Percentiles rank a stretch among this genome's conserved stretches.
phyloP scores from a whole-genome alignment of 2,797 vertebrate genomes.

The Propithecus deckenii region DNA sequence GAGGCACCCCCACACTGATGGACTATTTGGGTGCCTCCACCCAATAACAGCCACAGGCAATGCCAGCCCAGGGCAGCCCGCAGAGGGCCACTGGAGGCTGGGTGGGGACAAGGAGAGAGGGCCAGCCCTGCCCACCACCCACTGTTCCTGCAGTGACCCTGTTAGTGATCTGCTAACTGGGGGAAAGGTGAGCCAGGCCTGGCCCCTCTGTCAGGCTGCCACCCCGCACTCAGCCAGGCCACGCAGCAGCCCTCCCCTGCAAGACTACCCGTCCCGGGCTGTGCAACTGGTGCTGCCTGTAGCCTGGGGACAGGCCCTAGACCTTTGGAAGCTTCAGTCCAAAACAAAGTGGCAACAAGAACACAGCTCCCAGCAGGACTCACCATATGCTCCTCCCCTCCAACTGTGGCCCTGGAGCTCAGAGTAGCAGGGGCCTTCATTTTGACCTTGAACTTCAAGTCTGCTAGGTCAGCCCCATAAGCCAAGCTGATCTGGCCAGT shows the following conservation, averaged over 20 bases:
- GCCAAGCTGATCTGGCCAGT: not conserved
- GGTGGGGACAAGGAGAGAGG: accelerated
- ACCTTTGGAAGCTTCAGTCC: not conserved
- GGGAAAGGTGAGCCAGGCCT: not conserved
- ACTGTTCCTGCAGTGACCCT: accelerated
- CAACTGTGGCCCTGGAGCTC: accelerated
- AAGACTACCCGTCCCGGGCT: not conserved
- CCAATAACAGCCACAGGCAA: not conserved
- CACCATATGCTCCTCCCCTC: accelerated
- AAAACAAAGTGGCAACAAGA: no score
- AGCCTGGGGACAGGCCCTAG: not conserved
- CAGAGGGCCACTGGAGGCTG: not conserved
- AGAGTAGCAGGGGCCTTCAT: accelerated
- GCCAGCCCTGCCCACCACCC: not conserved
- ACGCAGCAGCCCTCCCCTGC: not conserved
- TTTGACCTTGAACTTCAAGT: not conserved
- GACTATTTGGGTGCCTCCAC: no score
- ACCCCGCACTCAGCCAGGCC: accelerated
- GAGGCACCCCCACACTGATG: no score
- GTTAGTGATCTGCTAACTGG: not conserved
- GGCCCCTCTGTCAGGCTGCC: not conserved
- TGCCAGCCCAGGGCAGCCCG: not conserved
- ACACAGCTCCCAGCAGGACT: not conserved
- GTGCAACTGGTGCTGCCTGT: not conserved
- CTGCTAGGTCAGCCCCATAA: accelerated